Conservation (phyloP, 1,140 invertebrate species). For the Drosophila athabasca region DNA sequence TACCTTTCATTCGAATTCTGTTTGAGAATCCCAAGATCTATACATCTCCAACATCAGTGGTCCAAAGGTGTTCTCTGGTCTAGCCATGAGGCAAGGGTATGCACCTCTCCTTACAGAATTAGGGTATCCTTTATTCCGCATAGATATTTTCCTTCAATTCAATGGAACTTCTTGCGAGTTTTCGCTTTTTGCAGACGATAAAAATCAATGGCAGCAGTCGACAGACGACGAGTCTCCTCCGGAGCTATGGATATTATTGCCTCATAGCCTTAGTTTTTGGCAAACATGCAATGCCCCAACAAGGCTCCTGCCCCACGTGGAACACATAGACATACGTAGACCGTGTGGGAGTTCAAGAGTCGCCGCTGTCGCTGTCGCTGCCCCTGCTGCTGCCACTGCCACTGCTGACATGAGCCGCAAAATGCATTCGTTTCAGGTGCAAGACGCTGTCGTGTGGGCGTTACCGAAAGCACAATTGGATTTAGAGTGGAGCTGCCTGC, state of each 20-base stretch:
- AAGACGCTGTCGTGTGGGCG: conserved; percentile 62
- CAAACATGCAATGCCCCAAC: conserved; percentile 60
- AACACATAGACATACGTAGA: neutral
- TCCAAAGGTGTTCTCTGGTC: too few relatives aligned
- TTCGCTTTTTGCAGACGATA: conserved; percentile 42
- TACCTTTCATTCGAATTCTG: too few relatives aligned
- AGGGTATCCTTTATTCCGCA: conserved; percentile 15
- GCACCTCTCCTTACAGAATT: too few relatives aligned
- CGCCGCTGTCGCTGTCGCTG: conserved; percentile 1
- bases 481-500: conserved; percentile 13
- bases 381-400: conserved; percentile 1
- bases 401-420: conserved; percentile 45
- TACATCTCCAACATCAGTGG: too few relatives aligned
- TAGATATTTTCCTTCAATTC: neutral
- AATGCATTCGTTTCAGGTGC: conserved; percentile 53
- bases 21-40: too few relatives aligned
- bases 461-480: conserved; percentile 49
- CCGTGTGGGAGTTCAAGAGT: conserved; percentile 64
- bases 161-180: conserved; percentile 44
- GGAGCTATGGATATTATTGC: conserved; percentile 42
- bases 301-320: conserved; percentile 1
- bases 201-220: conserved; percentile 71
- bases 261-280: conserved; percentile 42
- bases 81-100: too few relatives aligned
- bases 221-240: conserved; percentile 34